Evolutionary conservation across 2,888 invertebrate species (phyloP).

Genomic region (Thecocarcelia acutangulata): DNA sequence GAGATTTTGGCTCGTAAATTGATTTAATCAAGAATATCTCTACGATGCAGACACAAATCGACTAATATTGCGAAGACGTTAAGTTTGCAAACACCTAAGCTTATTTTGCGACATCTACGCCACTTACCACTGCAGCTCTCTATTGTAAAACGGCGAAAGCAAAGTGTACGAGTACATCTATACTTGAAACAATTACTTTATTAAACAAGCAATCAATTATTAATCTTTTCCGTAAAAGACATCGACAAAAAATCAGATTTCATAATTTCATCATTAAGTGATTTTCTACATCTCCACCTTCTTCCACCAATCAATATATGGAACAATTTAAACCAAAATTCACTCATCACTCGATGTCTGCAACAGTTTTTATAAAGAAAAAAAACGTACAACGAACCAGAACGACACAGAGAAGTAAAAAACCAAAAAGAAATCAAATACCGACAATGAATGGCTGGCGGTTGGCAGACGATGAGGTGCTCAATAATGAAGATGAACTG

Average conservation of each 20-base stretch:
- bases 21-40: too few species aligned
- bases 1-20: too few species aligned
- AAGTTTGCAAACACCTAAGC: too few species aligned
- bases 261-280: constrained; percentile 58
- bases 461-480: constrained; percentile 11
- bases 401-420: constrained; percentile 1
- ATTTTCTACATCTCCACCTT: constrained; percentile 12
- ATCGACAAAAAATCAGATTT: constrained; percentile 1
- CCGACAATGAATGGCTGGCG: constrained; percentile 41
- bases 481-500: constrained; percentile 48
- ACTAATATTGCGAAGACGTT: too few species aligned
- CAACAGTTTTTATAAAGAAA: constrained; percentile 3
- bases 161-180: too few species aligned
- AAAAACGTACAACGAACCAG: neutral
- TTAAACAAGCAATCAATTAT: constrained; percentile 19
- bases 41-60: too few species aligned
- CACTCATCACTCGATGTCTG: constrained; percentile 47
- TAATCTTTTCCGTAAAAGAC: neutral
- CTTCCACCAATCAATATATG: constrained; percentile 50
- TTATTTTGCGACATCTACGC: too few species aligned
- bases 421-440: constrained; percentile 7
- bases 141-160: too few species aligned
- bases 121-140: too few species aligned
- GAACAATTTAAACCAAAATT: constrained; percentile 48
- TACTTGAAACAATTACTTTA: constrained; percentile 36